Evolutionary conservation across 2,797 vertebrate genomes (phyloP).

Genomic region (Harpagifer antarcticus): DNA sequence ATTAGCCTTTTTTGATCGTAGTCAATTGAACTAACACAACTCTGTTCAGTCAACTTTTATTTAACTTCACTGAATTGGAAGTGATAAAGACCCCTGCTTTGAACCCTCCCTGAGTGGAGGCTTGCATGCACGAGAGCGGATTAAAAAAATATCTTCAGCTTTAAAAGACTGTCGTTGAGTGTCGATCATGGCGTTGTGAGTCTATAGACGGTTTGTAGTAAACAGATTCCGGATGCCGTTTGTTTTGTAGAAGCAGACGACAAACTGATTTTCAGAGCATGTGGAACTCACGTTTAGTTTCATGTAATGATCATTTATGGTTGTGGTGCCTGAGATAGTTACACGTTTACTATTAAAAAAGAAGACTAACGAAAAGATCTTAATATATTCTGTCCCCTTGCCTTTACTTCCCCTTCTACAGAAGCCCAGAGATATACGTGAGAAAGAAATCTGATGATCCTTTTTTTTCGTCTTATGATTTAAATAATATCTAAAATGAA

Average conservation of each 20-base stretch:
- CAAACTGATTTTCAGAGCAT: conserved; percentile 57
- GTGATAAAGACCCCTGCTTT: not conserved
- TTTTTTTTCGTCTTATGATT: too few species aligned
- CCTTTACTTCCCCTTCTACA: conserved; percentile 39
- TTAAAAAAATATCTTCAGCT: conserved; percentile 22
- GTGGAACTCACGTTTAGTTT: conserved; percentile 62
- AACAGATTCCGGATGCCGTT: not conserved
- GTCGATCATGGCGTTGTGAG: conserved; percentile 16
- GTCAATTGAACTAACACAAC: not conserved
- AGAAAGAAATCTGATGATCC: too few species aligned
- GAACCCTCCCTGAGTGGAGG: conserved; percentile 33
- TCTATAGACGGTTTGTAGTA: conserved; percentile 23
- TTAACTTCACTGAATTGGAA: not conserved
- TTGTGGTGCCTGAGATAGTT: conserved; percentile 72
- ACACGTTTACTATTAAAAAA: conserved; percentile 47
- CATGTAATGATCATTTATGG: conserved; percentile 68
- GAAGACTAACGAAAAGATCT: conserved; percentile 67
- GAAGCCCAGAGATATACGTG: too few species aligned
- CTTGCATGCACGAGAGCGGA: conserved; percentile 13
- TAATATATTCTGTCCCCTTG: conserved; percentile 74
- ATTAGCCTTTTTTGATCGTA: not conserved
- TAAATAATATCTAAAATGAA: too few species aligned
- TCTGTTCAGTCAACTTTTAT: not conserved
- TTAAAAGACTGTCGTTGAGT: conserved; percentile 30
- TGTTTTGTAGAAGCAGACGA: conserved; percentile 12